phyloP scores from a whole-genome alignment of 2,797 vertebrate genomes.

The Harpagifer antarcticus region DNA sequence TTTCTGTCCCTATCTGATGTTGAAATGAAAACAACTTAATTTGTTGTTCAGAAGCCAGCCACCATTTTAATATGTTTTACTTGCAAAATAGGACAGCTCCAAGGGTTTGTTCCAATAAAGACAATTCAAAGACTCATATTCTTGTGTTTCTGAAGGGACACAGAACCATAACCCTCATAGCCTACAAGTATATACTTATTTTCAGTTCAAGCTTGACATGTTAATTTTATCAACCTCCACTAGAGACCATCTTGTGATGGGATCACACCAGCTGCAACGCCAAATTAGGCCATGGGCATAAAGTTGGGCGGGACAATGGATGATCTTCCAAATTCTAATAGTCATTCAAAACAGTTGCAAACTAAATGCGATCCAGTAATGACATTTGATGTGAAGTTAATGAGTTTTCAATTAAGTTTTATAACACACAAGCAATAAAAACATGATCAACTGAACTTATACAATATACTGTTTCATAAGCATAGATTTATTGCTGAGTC shows the following conservation, averaged over 20 bases:
- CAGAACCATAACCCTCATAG: background rate
- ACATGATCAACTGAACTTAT: background rate
- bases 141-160: background rate
- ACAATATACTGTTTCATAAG: background rate
- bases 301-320: too few relatives aligned
- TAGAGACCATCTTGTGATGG: too few relatives aligned
- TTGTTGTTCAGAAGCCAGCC: slow-evolving; percentile 29
- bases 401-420: background rate
- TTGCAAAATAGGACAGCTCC: slow-evolving; percentile 3
- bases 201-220: background rate
- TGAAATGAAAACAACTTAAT: slow-evolving; percentile 54
- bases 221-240: background rate
- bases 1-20: slow-evolving; percentile 27
- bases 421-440: background rate
- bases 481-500: slow-evolving; percentile 1
- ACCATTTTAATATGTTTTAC: slow-evolving; percentile 20
- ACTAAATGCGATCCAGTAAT: background rate
- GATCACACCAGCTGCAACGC: too few relatives aligned
- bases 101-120: slow-evolving; percentile 20
- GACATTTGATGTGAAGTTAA: background rate
- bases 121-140: background rate
- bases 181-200: background rate
- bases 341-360: background rate
- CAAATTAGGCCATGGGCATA: too few relatives aligned
- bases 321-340: too few relatives aligned